Base-by-base conservation (phyloP, 2,113 vertebrate species). In the Labeo catla region DNA sequence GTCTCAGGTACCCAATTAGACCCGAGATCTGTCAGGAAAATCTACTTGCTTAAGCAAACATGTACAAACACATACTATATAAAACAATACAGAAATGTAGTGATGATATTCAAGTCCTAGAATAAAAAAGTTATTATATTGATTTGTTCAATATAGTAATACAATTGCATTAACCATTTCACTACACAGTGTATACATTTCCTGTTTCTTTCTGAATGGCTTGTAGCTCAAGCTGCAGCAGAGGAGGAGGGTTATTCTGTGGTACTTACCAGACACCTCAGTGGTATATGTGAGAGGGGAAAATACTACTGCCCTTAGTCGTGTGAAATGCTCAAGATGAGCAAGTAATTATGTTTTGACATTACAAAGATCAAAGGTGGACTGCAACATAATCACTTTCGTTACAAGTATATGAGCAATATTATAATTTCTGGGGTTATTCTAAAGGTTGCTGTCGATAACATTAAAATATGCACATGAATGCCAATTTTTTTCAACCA, bases 211-310 rank as follows among this genome's bases (percentile, higher is more conserved):
- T 12, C 73, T 50, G 45, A 74, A 23, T 43, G 68, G 16, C 68
- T 72, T 45, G 21, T 45, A 43, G 36, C 68, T 11, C 54, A n/a
- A 8, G 10, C 21, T 79, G 16, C 59, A 57, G 76, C 52, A 79
- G 76, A 79, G 50, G 76, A 59, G 34, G 76, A 36, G 28, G 76
- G 77, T 11, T 45, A 61, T 80, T 81, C 79, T 81, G 59, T 81
- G 79, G 79, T 81, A 66, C 39, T 49, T 65, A 47, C 79, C 79
- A 81, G 39, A 81, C 23, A 81, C 59, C 79, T 66, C 79, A 81
- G 39, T 10, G 11, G 54, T 80, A 43, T 45, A 63, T 63, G 21
- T 80, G 57, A 45, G 36, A 23, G 79, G 79, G 59, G 39, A 81
- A 81, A 65, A 49, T 28, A 80, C 77, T 43, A 63, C 54, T 15